Evolutionary conservation across 2,113 vertebrate species (phyloP).

Genomic region (Neofelis nebulosa): DNA sequence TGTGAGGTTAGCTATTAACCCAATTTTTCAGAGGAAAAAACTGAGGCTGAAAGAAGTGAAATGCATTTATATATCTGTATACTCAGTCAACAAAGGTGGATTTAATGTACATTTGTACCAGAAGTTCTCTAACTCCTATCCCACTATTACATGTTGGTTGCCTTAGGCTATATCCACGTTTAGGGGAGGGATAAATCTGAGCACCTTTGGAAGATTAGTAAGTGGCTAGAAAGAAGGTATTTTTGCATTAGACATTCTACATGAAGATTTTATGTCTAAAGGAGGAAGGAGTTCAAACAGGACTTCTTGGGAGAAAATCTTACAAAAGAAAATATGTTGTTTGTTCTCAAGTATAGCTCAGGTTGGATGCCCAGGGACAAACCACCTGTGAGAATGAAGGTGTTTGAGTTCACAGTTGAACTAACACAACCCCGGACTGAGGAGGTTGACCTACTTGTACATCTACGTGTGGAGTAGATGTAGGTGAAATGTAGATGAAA

Average conservation of each 20-base stretch:
- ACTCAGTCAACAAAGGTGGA: not conserved
- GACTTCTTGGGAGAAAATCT: not conserved
- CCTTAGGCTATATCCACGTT: fast-evolving
- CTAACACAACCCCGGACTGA: not conserved
- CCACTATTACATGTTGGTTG: not conserved
- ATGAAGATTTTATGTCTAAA: not conserved
- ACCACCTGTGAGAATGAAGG: not conserved
- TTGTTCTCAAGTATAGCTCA: not conserved
- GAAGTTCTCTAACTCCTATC: not conserved
- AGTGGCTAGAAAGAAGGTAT: not conserved
- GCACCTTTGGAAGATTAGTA: not conserved
- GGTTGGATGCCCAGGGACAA: not conserved
- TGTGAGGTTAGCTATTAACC: not conserved
- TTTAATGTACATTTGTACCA: not conserved
- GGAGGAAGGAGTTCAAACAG: not conserved
- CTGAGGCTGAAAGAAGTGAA: not conserved
- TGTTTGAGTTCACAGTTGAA: not conserved
- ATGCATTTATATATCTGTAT: not conserved
- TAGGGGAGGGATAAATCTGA: not conserved
- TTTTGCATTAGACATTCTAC: not conserved
- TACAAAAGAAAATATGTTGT: not conserved
- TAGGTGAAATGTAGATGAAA: not conserved
- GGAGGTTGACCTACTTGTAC: not conserved
- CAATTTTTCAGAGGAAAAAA: not conserved
- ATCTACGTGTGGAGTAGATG: not conserved